Evolutionary conservation across 2,888 invertebrate species (phyloP).

Genomic region (Syrphus vitripennis): DNA sequence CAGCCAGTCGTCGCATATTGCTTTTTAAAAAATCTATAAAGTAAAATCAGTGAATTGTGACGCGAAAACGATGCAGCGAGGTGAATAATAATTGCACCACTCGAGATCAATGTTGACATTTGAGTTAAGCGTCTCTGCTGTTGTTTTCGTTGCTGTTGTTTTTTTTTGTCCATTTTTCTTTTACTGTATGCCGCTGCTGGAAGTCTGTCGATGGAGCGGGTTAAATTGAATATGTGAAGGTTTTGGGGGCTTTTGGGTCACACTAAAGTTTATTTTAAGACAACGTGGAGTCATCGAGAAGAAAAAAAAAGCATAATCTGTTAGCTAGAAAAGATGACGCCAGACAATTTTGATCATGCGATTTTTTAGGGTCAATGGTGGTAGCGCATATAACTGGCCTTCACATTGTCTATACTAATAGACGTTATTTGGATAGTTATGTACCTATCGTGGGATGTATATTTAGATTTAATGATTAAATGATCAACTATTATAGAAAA

Average conservation of each 20-base stretch:
- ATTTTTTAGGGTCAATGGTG: slow-evolving; percentile 19
- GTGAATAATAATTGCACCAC: slow-evolving; percentile 68
- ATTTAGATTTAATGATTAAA: too few species aligned
- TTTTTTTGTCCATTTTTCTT: slow-evolving; percentile 4
- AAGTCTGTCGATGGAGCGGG: slow-evolving; percentile 41
- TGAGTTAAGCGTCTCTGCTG: slow-evolving; percentile 30
- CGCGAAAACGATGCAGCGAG: slow-evolving; percentile 59
- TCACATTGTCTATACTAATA: neutral
- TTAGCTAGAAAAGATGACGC: slow-evolving; percentile 15
- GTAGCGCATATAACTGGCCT: neutral
- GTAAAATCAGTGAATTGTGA: slow-evolving; percentile 60
- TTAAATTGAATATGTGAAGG: slow-evolving; percentile 48
- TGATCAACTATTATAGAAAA: too few species aligned
- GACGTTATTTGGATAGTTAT: neutral
- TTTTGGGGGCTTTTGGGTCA: slow-evolving; percentile 55
- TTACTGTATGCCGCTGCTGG: neutral
- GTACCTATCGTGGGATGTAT: neutral
- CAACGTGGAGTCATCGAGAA: slow-evolving; percentile 9
- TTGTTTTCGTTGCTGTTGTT: neutral
- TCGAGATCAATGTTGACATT: slow-evolving; percentile 66
- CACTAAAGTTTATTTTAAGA: slow-evolving; percentile 4
- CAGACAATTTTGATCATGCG: neutral
- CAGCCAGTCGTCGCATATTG: slow-evolving; percentile 25
- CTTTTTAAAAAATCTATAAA: slow-evolving; percentile 15
- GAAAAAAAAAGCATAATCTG: neutral